Base-by-base conservation (phyloP, 2,888 invertebrate species). In the Deilephila elpenor region DNA sequence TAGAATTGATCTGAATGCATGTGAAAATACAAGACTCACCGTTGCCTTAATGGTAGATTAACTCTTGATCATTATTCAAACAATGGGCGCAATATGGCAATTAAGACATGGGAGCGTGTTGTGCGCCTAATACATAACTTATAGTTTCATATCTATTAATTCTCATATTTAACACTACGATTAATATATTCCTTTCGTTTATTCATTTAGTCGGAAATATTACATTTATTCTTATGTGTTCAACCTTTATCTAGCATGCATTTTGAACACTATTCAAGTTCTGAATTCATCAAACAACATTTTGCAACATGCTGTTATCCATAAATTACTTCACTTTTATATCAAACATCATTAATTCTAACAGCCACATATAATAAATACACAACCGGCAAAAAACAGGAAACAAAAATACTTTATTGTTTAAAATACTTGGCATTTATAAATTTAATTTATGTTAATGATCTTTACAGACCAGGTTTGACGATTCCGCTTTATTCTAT, bases 401-500 rank as follows among this genome's bases (percentile, higher is more conserved):
- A 3, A 32, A 19, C 34, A 44, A 64, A 64, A 64, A 44, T n/a
- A 20, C 8, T 67, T 67, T 51, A 67, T 67, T 67, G 25, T 67
- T 51, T 25, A 25, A 67, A 51, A 51, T 20, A 51, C 14, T 25
- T 25, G 64, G 44, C 44, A 44, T 44, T 67, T 67, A 51, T 51
- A 17, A 67, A 51, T 67, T 25, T 44, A 51, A 67, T 51, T 67
- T 67, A 67, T 67, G 67, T 17, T 67, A 51, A 67, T 64, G 44
- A 32, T 19, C 20, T 19, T 67, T 67, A 74, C 95, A 98, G 96
- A 99, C 99, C 11, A 96, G 97, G 82, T 98, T 98, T 91, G 98
- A 98, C 87, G 98, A 99, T 86, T 98, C 98, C 11, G 98, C 98
- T 3, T 90, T 99, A 76, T 98, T 99, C 88, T 99, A 99, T 88